Conservation (phyloP, 2,888 invertebrate genomes). For the Hypsopygia costalis region DNA sequence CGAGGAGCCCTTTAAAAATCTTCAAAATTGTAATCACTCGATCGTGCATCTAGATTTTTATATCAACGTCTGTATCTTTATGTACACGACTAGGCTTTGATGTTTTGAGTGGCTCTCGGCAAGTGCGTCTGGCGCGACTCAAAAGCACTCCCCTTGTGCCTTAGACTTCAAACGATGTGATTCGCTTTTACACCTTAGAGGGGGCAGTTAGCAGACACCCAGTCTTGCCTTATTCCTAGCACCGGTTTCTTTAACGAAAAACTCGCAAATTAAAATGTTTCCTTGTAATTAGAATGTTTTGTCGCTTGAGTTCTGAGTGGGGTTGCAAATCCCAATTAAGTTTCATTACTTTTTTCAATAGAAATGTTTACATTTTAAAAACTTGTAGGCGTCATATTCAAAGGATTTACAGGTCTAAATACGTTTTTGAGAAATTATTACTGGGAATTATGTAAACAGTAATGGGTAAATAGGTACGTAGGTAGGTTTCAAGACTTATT, state of each 20-base stretch:
- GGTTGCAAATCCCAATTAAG: neutral
- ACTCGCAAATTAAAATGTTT: slow-evolving; percentile 19
- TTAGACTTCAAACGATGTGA: slow-evolving; percentile 51
- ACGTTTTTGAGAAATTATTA: slow-evolving; percentile 3
- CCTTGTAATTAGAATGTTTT: slow-evolving; percentile 4
- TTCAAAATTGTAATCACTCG: neutral
- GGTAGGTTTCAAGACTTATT: too few relatives aligned
- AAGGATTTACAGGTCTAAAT: slow-evolving; percentile 1
- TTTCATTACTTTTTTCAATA: neutral
- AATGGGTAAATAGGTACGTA: too few relatives aligned
- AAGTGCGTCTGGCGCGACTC: slow-evolving; percentile 46
- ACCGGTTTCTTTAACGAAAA: slow-evolving; percentile 13
- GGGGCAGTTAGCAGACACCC: slow-evolving; percentile 25
- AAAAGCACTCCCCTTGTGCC: slow-evolving; percentile 41
- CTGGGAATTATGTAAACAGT: too few relatives aligned
- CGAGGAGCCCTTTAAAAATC: neutral
- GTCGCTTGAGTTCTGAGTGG: neutral
- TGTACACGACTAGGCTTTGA: slow-evolving; percentile 37
- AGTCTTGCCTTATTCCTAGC: slow-evolving; percentile 9
- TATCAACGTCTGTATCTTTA: slow-evolving; percentile 18
- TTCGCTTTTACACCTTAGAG: slow-evolving; percentile 57
- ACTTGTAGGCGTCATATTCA: neutral
- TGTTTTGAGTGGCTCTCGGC: slow-evolving; percentile 48
- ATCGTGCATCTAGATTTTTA: slow-evolving; percentile 6
- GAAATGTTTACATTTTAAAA: neutral